Evolutionary conservation across 2,888 invertebrate genomes (phyloP).

Genomic region (Embidobia sp.): DNA sequence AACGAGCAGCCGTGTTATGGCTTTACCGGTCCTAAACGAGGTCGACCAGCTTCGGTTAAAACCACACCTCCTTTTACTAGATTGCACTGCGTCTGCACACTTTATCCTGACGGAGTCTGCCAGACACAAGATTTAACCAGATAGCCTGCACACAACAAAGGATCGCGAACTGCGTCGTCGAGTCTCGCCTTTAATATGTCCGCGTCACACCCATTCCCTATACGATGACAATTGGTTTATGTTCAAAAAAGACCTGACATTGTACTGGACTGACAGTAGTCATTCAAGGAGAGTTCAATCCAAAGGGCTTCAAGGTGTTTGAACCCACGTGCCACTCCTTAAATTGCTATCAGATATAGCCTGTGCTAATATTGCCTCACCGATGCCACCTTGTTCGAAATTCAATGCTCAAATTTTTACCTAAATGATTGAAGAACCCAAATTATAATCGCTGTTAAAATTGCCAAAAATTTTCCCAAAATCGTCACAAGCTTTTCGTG

Average conservation of each 20-base stretch:
- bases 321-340: no score
- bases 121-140: slow-evolving; percentile 65
- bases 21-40: slow-evolving; percentile 79
- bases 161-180: slow-evolving; percentile 20
- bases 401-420: background rate
- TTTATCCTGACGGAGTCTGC: slow-evolving; percentile 53
- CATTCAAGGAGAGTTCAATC: no score
- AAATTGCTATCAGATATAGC: no score
- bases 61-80: slow-evolving; percentile 75
- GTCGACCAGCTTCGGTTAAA: slow-evolving; percentile 76
- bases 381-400: no score
- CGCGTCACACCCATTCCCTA: slow-evolving; percentile 12
- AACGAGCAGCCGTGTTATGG: slow-evolving; percentile 68
- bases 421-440: no score
- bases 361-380: no score
- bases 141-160: slow-evolving; percentile 49
- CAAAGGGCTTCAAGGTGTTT: no score
- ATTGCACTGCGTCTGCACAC: slow-evolving; percentile 22
- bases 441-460: no score
- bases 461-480: no score
- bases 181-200: slow-evolving; percentile 5
- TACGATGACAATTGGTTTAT: slow-evolving; percentile 13
- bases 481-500: no score
- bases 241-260: background rate
- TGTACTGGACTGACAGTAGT: no score